These are phyloP conservation scores for honey bee (Apis mellifera) DNA, from an alignment of 1,140 invertebrate genomes.

Conservation along the genomic window DNA sequence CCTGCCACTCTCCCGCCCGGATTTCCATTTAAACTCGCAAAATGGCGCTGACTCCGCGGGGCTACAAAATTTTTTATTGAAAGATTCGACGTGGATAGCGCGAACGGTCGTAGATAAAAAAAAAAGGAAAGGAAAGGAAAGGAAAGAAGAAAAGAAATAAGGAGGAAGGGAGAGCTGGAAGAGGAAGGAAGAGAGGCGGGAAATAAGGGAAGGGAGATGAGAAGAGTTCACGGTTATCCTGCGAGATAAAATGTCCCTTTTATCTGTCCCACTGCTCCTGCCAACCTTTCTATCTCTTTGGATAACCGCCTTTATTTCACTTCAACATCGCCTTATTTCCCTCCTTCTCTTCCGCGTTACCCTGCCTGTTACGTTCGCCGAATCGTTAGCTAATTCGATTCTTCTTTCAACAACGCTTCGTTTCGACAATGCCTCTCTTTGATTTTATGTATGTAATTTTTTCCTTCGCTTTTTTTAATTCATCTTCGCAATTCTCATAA, in stretches of 20 bases:
- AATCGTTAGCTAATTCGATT: constrained; percentile 60
- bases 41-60: constrained; percentile 80
- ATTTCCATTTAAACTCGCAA: constrained; percentile 82
- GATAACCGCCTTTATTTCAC: constrained; percentile 62
- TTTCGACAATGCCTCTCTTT: too few species aligned
- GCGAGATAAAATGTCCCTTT: constrained; percentile 80
- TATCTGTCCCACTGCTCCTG: constrained; percentile 72
- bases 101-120: constrained; percentile 47
- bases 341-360: constrained; percentile 2
- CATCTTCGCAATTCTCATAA: neutral
- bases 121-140: neutral
- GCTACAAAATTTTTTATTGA: constrained; percentile 82
- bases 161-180: neutral
- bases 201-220: constrained; percentile 45
- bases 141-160: too few species aligned
- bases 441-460: too few species aligned
- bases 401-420: neutral
- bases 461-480: neutral
- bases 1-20: constrained; percentile 70
- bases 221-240: constrained; percentile 69
- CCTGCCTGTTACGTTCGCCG: constrained; percentile 35
- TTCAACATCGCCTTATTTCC: constrained; percentile 35
- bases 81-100: constrained; percentile 80
- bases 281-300: constrained; percentile 19
- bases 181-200: constrained; percentile 30